Evolutionary conservation across 1,140 invertebrate genomes (phyloP).

Genomic region (Drosophila leontia): DNA sequence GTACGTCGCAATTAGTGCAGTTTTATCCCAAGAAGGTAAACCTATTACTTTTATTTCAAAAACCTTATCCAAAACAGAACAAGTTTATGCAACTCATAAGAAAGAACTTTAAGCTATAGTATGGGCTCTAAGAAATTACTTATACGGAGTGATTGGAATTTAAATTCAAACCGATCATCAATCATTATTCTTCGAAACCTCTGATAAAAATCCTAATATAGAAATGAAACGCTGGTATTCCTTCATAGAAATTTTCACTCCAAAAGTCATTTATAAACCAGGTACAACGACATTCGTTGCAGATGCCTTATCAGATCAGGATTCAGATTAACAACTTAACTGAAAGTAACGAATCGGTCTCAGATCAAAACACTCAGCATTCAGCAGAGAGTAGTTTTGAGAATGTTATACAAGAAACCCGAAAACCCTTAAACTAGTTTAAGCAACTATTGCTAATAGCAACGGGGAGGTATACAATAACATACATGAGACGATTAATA

Average conservation of each 20-base stretch:
- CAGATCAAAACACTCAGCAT: no score
- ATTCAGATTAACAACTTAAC: no score
- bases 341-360: no score
- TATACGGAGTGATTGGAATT: slow-evolving; percentile 1
- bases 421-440: slow-evolving; percentile 6
- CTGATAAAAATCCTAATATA: neutral
- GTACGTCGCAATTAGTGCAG: neutral
- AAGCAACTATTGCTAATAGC: slow-evolving; percentile 4
- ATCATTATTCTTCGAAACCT: neutral
- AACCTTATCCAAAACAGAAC: no score
- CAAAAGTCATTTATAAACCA: no score
- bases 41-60: no score
- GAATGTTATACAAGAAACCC: neutral
- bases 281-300: no score
- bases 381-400: no score
- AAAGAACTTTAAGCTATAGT: neutral
- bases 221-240: slow-evolving; percentile 2
- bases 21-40: no score
- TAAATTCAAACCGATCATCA: neutral
- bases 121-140: no score
- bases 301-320: no score
- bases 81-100: neutral
- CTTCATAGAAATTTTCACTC: no score
- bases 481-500: neutral
- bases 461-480: neutral